Evolutionary conservation across 1,140 invertebrate species (phyloP).

Genomic region (Aphaenogaster floridana): DNA sequence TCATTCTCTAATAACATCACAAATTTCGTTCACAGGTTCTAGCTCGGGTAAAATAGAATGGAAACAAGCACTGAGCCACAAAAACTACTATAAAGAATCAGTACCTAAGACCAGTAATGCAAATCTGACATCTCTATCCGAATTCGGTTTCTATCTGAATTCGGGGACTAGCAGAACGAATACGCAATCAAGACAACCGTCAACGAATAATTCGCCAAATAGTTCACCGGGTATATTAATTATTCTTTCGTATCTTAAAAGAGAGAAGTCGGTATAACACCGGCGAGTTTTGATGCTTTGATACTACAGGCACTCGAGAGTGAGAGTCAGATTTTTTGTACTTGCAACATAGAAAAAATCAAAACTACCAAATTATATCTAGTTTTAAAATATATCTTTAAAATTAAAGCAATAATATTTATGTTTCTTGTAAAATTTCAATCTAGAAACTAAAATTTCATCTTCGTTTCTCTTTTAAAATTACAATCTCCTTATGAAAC

Average conservation of each 20-base stretch:
- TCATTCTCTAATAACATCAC: not conserved
- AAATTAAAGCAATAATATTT: not conserved
- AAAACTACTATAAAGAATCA: too few species aligned
- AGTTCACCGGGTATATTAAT: slow-evolving; percentile 8
- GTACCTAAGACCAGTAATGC: not conserved
- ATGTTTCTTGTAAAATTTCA: not conserved
- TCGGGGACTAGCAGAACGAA: slow-evolving; percentile 80
- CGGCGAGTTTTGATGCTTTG: not conserved
- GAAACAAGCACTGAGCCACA: slow-evolving; percentile 73
- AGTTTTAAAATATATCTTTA: not conserved
- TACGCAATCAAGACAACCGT: slow-evolving; percentile 80
- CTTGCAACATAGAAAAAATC: not conserved
- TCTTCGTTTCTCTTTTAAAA: too few species aligned
- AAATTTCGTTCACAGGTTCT: slow-evolving; percentile 67
- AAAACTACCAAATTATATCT: not conserved
- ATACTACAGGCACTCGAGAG: not conserved
- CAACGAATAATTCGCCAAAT: slow-evolving; percentile 6
- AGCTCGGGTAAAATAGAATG: slow-evolving; percentile 77
- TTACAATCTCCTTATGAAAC: not conserved
- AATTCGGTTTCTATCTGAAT: slow-evolving; percentile 50
- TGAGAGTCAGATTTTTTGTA: too few species aligned
- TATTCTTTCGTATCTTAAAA: not conserved
- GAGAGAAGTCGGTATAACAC: not conserved
- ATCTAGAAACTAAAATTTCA: not conserved
- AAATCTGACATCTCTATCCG: slow-evolving; percentile 81